Conservation (phyloP, 2,113 vertebrate genomes). For the Podocnemis expansa region DNA sequence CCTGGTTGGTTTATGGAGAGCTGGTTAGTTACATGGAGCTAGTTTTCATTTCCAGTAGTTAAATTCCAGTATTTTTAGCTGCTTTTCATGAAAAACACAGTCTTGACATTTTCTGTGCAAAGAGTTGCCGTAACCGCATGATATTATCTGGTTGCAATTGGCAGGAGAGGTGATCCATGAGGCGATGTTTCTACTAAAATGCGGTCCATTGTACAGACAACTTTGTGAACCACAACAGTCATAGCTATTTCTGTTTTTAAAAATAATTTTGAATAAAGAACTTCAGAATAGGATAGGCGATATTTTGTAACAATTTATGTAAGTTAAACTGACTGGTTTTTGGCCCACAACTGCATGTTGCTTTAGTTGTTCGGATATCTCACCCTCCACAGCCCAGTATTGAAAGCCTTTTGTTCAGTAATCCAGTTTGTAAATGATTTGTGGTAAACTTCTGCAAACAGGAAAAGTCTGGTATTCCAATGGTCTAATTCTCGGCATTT, state of each 20-base stretch:
- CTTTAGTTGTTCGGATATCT: background rate
- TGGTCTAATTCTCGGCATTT: background rate
- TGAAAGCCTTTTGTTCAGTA: background rate
- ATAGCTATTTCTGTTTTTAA: background rate
- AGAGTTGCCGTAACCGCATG: background rate
- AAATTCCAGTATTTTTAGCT: background rate
- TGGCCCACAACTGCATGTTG: background rate
- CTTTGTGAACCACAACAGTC: background rate
- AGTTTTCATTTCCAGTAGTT: background rate
- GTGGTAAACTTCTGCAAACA: background rate
- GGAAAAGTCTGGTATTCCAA: background rate
- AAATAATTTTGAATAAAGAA: no score
- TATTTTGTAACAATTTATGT: background rate
- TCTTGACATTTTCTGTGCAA: background rate
- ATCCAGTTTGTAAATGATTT: background rate
- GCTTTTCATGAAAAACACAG: background rate
- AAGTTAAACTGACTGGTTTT: background rate
- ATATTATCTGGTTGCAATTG: background rate
- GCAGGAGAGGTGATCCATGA: background rate
- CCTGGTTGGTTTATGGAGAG: background rate
- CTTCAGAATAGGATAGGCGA: background rate
- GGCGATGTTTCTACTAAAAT: background rate
- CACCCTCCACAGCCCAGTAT: background rate
- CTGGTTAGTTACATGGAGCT: background rate
- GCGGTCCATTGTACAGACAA: background rate